These are phyloP conservation scores for Rallus limicola DNA, from an alignment of 2,113 vertebrate genomes.

Conservation along the genomic window DNA sequence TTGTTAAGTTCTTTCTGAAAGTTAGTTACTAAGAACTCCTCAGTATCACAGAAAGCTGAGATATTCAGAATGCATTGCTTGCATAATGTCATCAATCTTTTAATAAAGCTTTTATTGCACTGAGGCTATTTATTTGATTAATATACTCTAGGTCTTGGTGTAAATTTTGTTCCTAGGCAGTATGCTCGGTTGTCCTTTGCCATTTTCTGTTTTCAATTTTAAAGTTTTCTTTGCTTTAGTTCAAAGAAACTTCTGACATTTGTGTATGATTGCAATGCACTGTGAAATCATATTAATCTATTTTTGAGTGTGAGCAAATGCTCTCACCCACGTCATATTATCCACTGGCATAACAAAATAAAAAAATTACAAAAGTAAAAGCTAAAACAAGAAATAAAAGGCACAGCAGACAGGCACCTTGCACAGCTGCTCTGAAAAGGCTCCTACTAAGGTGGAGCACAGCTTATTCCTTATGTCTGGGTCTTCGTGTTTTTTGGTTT, in stretches of 20 bases:
- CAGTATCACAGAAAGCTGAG: not conserved
- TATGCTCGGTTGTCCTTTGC: not conserved
- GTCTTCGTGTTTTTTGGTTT: too few relatives aligned
- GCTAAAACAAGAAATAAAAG: not conserved
- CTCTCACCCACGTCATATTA: not conserved
- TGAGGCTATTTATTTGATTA: slow-evolving; percentile 56
- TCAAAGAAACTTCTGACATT: slow-evolving; percentile 12
- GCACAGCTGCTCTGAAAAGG: not conserved
- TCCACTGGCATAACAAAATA: not conserved
- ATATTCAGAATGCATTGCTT: slow-evolving; percentile 3
- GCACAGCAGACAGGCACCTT: not conserved
- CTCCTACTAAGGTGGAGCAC: not conserved
- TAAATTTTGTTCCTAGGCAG: slow-evolving; percentile 32
- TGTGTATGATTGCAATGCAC: not conserved
- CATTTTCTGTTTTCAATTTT: slow-evolving; percentile 49
- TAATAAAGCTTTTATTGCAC: slow-evolving; percentile 55
- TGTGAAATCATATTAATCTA: not conserved
- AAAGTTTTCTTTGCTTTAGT: slow-evolving; percentile 37
- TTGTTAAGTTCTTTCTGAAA: not conserved
- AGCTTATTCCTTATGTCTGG: not conserved
- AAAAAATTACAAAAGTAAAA: not conserved
- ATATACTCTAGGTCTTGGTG: slow-evolving; percentile 26
- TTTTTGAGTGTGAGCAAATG: not conserved
- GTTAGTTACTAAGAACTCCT: not conserved
- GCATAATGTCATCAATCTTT: slow-evolving; percentile 34